phyloP scores from a whole-genome alignment of 2,888 invertebrate species.

The Scotopteryx bipunctaria region DNA sequence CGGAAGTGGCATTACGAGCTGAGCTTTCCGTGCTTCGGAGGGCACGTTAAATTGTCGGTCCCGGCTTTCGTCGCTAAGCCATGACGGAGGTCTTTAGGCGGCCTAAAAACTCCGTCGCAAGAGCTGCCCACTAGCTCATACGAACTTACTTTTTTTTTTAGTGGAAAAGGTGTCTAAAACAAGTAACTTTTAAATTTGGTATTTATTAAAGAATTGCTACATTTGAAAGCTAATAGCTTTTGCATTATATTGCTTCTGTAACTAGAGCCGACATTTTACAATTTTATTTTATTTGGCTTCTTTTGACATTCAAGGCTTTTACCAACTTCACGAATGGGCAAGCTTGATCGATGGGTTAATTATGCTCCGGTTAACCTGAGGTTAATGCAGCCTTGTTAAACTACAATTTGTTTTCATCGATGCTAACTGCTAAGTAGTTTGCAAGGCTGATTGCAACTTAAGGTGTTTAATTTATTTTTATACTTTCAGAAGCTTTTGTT shows the following conservation, averaged over 20 bases:
- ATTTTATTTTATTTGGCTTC: conserved; percentile 25
- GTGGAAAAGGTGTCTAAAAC: too few species aligned
- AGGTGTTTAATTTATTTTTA: conserved; percentile 19
- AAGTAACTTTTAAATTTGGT: too few species aligned
- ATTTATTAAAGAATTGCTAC: too few species aligned
- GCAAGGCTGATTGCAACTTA: conserved; percentile 31
- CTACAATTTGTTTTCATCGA: conserved; percentile 31
- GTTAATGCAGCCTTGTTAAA: conserved; percentile 46
- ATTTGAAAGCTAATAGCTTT: neutral
- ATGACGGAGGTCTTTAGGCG: too few species aligned
- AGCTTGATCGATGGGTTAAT: conserved; percentile 53
- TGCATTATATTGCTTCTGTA: conserved; percentile 6
- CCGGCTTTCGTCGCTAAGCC: too few species aligned
- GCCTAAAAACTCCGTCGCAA: too few species aligned
- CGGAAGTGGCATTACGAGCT: too few species aligned
- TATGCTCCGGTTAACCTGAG: conserved; percentile 49
- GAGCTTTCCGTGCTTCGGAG: too few species aligned
- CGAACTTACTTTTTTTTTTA: too few species aligned
- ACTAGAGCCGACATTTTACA: conserved; percentile 14
- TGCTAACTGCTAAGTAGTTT: conserved; percentile 36
- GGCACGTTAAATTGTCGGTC: too few species aligned
- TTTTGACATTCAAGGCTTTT: conserved; percentile 36
- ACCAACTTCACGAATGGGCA: conserved; percentile 23
- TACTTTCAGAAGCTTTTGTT: neutral
- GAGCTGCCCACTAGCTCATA: too few species aligned